A percentile compares a stretch with the other conserved stretches of the same genome.
These are phyloP conservation scores for Saturnia pavonia DNA, from an alignment of 2,888 invertebrate species.

Conservation along the genomic window DNA sequence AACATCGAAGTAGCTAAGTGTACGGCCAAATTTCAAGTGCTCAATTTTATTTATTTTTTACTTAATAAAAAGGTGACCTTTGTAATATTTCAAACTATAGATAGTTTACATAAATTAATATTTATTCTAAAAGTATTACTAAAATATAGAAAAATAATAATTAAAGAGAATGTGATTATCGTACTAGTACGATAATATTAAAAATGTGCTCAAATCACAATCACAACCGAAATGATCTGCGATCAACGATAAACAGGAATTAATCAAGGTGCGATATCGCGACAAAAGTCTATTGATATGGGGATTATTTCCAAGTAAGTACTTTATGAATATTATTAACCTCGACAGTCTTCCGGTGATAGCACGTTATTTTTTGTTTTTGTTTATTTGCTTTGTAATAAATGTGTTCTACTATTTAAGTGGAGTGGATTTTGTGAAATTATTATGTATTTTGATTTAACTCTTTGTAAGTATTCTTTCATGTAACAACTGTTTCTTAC, in stretches of 20 bases:
- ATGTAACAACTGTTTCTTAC: background rate
- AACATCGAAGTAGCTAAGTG: background rate
- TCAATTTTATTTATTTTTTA: background rate
- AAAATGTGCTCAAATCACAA: slow-evolving; percentile 24
- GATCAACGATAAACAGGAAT: slow-evolving; percentile 42
- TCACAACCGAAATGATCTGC: slow-evolving; percentile 38
- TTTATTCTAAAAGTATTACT: background rate
- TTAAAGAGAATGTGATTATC: background rate
- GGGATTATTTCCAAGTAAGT: slow-evolving; percentile 38
- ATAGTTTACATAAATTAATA: no score
- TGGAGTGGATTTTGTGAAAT: slow-evolving; percentile 8
- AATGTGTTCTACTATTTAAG: background rate
- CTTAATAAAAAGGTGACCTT: background rate
- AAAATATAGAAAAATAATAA: background rate
- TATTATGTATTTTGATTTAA: slow-evolving; percentile 9
- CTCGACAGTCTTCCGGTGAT: slow-evolving; percentile 31
- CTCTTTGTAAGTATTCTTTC: background rate
- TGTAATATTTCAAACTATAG: background rate
- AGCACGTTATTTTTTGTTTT: slow-evolving; percentile 21
- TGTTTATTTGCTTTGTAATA: slow-evolving; percentile 26
- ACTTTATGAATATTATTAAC: slow-evolving; percentile 36
- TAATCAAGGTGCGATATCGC: slow-evolving; percentile 46
- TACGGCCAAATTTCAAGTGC: background rate
- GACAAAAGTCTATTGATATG: slow-evolving; percentile 45
- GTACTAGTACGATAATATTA: background rate